Evolutionary conservation across 35 echinoderm and acorn worm species (phyloP).

Genomic region (Chiridota heheva): DNA sequence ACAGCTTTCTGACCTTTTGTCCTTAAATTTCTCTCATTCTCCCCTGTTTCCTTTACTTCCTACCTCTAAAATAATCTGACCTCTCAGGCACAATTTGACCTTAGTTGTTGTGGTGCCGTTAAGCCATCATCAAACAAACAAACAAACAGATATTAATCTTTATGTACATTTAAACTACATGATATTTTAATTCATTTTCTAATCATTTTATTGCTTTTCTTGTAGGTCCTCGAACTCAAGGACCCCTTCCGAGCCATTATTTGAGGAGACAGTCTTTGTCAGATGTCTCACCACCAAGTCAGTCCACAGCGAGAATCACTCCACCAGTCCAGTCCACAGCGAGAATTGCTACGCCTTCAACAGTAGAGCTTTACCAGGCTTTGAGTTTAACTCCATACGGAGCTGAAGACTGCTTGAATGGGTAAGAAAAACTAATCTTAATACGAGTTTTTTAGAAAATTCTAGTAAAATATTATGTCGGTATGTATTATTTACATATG

Average conservation of each 20-base stretch:
- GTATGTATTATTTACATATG: not conserved
- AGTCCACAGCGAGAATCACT: constrained; percentile 35
- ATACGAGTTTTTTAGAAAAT: not conserved
- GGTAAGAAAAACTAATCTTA: constrained; percentile 73
- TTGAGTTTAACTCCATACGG: constrained; percentile 72
- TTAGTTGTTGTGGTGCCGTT: too few species aligned
- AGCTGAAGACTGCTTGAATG: constrained; percentile 81
- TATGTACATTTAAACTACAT: not conserved
- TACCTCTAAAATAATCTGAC: too few species aligned
- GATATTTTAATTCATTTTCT: not conserved
- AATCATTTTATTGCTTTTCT: not conserved
- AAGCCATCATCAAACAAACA: too few species aligned
- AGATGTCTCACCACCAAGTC: constrained; percentile 31
- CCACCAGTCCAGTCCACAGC: constrained; percentile 42
- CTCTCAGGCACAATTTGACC: too few species aligned
- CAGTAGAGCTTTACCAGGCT: constrained; percentile 82
- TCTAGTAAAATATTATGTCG: not conserved
- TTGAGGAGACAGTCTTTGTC: not conserved
- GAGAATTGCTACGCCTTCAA: constrained; percentile 70
- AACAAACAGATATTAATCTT: not conserved
- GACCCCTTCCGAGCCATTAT: constrained; percentile 1
- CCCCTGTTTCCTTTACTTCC: too few species aligned
- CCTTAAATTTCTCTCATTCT: too few species aligned
- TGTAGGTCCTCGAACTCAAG: constrained; percentile 41
- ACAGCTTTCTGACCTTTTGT: too few species aligned